Conservation (phyloP, 2,113 vertebrate genomes). For the Notarius quadriscutis region DNA sequence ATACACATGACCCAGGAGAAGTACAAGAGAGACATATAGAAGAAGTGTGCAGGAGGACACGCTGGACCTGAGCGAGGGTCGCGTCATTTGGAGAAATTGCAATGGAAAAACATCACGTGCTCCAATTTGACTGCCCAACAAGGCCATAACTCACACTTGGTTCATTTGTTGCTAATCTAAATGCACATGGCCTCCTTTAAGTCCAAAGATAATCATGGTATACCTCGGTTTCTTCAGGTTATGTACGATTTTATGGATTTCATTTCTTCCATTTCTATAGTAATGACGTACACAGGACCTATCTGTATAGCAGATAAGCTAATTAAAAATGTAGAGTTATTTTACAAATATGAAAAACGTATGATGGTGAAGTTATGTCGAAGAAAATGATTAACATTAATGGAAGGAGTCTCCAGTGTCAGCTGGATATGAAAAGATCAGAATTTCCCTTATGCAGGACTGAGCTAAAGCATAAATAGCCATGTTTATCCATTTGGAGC, state of each 20-base stretch:
- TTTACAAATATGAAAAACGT: neutral
- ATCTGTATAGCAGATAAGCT: neutral
- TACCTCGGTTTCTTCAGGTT: neutral
- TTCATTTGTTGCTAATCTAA: conserved; percentile 40
- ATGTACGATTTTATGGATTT: neutral
- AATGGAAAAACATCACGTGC: neutral
- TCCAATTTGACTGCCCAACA: conserved; percentile 23
- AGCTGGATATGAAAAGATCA: neutral
- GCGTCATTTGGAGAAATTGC: conserved; percentile 20
- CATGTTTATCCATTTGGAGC: neutral
- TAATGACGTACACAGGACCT: no score
- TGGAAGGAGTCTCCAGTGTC: neutral
- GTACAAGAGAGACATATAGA: neutral
- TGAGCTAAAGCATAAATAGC: neutral
- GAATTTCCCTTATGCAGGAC: neutral
- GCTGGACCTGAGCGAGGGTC: conserved; percentile 23
- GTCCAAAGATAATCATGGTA: neutral
- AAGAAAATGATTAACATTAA: neutral
- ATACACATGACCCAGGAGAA: conserved; percentile 34
- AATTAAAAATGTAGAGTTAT: neutral
- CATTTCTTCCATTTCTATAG: neutral
- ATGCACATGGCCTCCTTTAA: conserved; percentile 23
- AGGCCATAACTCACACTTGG: conserved; percentile 28
- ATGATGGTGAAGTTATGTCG: neutral
- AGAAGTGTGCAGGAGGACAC: conserved; percentile 14